Conservation (phyloP, 2,797 vertebrate genomes). For the Alectoris magna region DNA sequence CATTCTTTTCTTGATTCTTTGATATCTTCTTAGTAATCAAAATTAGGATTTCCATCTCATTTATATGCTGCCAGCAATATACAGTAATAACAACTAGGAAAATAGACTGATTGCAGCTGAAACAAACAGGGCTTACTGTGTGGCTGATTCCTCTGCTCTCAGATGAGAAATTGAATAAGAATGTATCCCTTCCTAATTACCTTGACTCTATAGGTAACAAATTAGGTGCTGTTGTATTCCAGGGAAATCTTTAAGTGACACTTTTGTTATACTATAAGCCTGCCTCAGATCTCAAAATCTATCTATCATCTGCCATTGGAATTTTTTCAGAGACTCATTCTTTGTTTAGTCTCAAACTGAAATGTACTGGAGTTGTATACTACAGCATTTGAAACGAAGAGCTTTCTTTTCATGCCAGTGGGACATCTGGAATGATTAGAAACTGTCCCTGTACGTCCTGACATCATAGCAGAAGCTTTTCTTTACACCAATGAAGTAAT, state of each 20-base stretch:
- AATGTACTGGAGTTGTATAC: conserved; percentile 3
- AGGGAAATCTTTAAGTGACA: background rate
- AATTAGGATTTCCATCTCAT: background rate
- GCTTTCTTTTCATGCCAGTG: conserved; percentile 35
- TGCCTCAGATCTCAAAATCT: background rate
- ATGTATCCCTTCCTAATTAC: background rate
- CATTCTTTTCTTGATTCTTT: background rate
- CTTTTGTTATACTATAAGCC: background rate
- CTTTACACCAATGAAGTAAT: background rate
- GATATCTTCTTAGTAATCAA: background rate
- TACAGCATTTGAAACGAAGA: conserved; percentile 40
- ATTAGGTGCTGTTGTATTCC: conserved; percentile 10
- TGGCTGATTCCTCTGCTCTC: background rate
- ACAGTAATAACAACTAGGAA: background rate
- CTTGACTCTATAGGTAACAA: background rate
- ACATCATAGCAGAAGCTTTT: background rate
- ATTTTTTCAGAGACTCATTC: conserved; percentile 21
- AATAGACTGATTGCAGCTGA: conserved; percentile 9
- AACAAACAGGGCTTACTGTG: conserved; percentile 2
- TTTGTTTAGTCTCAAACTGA: conserved; percentile 31
- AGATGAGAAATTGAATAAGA: background rate
- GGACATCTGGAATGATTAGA: conserved; percentile 36
- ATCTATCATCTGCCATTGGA: background rate
- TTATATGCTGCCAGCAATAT: background rate
- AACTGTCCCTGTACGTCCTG: background rate